These are phyloP conservation scores for Nylanderia fulva DNA, from an alignment of 1,140 invertebrate genomes.

Conservation along the genomic window DNA sequence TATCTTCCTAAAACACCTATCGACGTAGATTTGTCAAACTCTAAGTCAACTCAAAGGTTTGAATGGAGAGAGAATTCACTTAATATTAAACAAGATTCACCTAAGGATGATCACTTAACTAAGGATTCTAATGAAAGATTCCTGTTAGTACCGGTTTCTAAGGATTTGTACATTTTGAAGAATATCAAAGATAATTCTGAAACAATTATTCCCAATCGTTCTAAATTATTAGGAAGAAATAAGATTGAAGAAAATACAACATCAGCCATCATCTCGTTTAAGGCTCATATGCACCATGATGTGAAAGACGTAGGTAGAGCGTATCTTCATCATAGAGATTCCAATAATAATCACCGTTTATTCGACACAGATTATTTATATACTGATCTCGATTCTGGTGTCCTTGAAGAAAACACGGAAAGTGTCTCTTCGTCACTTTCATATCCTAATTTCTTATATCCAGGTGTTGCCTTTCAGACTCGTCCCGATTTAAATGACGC, in stretches of 20 bases:
- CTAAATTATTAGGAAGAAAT: conserved; percentile 5
- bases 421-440: background rate
- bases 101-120: too few species aligned
- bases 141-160: conserved; percentile 30
- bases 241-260: background rate
- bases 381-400: background rate
- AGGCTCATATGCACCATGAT: conserved; percentile 21
- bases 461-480: background rate
- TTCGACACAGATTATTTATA: background rate
- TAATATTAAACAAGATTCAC: background rate
- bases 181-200: background rate
- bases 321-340: background rate
- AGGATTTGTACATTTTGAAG: conserved; percentile 34
- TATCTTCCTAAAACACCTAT: background rate
- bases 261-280: background rate
- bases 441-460: conserved; percentile 13
- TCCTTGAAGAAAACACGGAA: background rate
- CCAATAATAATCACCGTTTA: background rate
- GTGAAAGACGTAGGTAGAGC: conserved; percentile 8
- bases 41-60: background rate
- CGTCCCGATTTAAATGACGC: background rate
- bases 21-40: background rate
- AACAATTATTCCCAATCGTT: background rate
- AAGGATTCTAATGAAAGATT: background rate
- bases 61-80: background rate